These are phyloP conservation scores for Sciurus carolinensis DNA, from an alignment of 2,797 vertebrate genomes.

Conservation along the genomic window DNA sequence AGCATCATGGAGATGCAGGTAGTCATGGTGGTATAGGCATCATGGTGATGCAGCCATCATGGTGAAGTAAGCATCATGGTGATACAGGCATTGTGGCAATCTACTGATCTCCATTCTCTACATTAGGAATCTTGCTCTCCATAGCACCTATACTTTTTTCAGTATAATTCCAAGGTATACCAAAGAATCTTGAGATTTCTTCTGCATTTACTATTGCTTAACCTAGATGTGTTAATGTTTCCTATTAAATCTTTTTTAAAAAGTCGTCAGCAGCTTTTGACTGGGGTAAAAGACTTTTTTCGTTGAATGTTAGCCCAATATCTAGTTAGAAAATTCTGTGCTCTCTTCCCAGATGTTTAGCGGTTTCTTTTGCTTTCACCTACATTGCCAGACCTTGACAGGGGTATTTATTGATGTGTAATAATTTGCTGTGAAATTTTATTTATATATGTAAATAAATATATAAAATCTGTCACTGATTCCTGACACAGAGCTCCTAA, in stretches of 20 bases:
- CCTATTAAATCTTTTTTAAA: not conserved
- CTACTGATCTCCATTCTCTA: not conserved
- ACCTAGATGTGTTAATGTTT: not conserved
- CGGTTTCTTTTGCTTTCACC: conserved; percentile 56
- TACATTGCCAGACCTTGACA: not conserved
- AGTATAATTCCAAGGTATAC: not conserved
- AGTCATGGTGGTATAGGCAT: too few relatives aligned
- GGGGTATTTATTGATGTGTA: not conserved
- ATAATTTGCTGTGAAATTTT: not conserved
- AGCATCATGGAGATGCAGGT: not conserved
- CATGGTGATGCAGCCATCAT: not conserved
- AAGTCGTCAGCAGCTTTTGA: not conserved
- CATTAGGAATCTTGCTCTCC: not conserved
- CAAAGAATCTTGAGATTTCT: not conserved
- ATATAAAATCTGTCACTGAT: not conserved
- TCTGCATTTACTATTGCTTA: not conserved
- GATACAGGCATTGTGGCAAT: rapidly evolving
- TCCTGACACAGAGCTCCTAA: not conserved
- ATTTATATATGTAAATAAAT: too few relatives aligned
- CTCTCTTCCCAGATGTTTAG: conserved; percentile 11
- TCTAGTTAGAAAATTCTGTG: conserved; percentile 11
- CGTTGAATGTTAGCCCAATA: not conserved
- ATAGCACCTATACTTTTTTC: not conserved
- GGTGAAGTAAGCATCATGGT: not conserved
- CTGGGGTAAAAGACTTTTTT: not conserved